phyloP scores from a whole-genome alignment of 2,113 vertebrate genomes.

The Sterna hirundo region DNA sequence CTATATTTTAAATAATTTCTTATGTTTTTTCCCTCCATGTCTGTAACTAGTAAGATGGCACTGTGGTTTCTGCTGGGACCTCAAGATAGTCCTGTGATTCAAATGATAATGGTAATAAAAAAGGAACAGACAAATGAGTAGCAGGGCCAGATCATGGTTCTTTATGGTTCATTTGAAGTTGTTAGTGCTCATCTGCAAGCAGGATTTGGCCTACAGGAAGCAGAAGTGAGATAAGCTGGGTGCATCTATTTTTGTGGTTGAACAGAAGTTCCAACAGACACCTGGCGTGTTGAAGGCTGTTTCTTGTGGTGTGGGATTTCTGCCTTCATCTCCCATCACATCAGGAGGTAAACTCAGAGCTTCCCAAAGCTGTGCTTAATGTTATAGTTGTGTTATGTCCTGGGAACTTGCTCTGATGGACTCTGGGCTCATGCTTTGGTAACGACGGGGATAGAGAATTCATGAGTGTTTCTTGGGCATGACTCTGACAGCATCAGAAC shows the following conservation, averaged over 20 bases:
- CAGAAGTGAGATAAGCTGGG: background rate
- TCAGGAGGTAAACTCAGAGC: background rate
- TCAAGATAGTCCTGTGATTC: background rate
- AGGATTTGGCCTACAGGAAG: background rate
- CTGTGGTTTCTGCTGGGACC: background rate
- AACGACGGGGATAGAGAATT: background rate
- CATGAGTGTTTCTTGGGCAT: background rate
- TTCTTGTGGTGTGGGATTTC: background rate
- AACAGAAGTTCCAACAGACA: background rate
- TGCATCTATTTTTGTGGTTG: background rate
- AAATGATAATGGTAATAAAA: background rate
- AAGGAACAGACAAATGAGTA: background rate
- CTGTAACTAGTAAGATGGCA: background rate
- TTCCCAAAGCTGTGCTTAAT: background rate
- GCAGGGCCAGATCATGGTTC: background rate
- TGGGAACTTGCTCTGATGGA: background rate
- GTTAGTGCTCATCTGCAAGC: background rate
- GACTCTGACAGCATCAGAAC: background rate
- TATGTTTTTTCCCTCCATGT: accelerated
- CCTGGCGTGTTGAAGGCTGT: background rate
- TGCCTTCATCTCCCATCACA: background rate
- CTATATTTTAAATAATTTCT: background rate
- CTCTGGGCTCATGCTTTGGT: background rate
- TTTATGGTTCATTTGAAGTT: background rate
- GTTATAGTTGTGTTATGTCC: background rate